Evolutionary conservation across 1,140 invertebrate genomes (phyloP).

Genomic region (Drosophila asahinai): DNA sequence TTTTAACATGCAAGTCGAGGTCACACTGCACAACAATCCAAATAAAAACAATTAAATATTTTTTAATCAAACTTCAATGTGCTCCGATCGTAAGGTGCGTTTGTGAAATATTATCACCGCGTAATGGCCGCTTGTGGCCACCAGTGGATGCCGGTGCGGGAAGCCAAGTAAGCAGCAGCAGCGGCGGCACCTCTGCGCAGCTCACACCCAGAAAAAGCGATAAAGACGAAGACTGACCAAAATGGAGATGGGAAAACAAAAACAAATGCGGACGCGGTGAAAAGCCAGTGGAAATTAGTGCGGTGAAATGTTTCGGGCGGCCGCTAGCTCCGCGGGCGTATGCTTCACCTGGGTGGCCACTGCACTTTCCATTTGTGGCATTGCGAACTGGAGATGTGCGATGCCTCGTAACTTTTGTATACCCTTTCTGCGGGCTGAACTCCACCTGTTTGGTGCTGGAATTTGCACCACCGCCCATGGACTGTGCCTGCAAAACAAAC

Average conservation of each 20-base stretch:
- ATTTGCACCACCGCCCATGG: not conserved
- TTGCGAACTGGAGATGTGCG: constrained; percentile 58
- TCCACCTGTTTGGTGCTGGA: constrained; percentile 30
- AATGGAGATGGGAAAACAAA: constrained; percentile 51
- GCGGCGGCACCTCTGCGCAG: constrained; percentile 46
- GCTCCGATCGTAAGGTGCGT: constrained; percentile 3
- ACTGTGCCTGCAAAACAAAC: constrained; percentile 2
- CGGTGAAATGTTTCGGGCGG: not conserved
- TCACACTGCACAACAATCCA: constrained; percentile 34
- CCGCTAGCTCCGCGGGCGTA: not conserved
- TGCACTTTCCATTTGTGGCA: constrained; percentile 37
- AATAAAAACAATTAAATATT: constrained; percentile 55
- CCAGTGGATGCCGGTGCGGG: constrained; percentile 17
- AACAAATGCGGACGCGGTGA: constrained; percentile 48
- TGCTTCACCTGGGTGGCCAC: not conserved
- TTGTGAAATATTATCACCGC: not conserved
- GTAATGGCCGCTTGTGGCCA: constrained; percentile 8
- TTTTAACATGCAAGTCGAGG: not conserved
- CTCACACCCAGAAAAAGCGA: constrained; percentile 70
- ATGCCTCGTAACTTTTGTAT: constrained; percentile 67
- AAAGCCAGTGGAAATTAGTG: constrained; percentile 31
- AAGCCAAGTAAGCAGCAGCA: constrained; percentile 22
- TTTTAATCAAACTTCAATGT: constrained; percentile 9
- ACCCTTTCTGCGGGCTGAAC: constrained; percentile 43
- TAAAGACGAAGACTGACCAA: constrained; percentile 31